Conservation (phyloP, 2,113 vertebrate species). For the Saccopteryx leptura region DNA sequence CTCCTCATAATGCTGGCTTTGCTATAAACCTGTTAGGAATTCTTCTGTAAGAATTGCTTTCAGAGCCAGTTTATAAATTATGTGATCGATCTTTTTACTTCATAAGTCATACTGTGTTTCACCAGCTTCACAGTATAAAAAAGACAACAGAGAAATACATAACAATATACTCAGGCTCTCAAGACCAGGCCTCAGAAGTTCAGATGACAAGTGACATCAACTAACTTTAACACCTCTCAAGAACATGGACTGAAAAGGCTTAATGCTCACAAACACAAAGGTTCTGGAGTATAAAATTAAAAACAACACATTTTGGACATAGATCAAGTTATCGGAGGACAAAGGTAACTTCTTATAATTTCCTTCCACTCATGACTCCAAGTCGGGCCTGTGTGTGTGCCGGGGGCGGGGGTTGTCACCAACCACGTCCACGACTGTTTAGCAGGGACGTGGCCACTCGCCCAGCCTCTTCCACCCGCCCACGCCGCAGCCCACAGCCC, state of each 20-base stretch:
- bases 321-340: constrained; percentile 9
- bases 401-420: not conserved
- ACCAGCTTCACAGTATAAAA: constrained; percentile 31
- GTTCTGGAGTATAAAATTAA: constrained; percentile 40
- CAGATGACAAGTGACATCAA: not conserved
- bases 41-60: constrained; percentile 45
- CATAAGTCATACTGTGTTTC: not conserved
- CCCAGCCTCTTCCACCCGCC: not conserved
- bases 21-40: constrained; percentile 19
- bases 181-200: constrained; percentile 2
- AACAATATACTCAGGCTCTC: constrained; percentile 1
- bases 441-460: not conserved
- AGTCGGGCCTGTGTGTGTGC: not conserved
- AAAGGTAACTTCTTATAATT: not conserved
- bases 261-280: constrained; percentile 25
- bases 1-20: not conserved
- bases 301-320: not conserved
- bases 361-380: not conserved
- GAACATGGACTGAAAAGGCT: not conserved
- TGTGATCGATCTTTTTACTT: constrained; percentile 31
- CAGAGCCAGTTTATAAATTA: constrained; percentile 28
- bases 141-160: constrained; percentile 51
- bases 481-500: not conserved
- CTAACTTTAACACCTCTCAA: not conserved
- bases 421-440: not conserved